A percentile compares a stretch with the other conserved stretches of the same genome.
These are phyloP conservation scores for Bembecia ichneumoniformis DNA, from an alignment of 2,888 invertebrate genomes.

Conservation along the genomic window DNA sequence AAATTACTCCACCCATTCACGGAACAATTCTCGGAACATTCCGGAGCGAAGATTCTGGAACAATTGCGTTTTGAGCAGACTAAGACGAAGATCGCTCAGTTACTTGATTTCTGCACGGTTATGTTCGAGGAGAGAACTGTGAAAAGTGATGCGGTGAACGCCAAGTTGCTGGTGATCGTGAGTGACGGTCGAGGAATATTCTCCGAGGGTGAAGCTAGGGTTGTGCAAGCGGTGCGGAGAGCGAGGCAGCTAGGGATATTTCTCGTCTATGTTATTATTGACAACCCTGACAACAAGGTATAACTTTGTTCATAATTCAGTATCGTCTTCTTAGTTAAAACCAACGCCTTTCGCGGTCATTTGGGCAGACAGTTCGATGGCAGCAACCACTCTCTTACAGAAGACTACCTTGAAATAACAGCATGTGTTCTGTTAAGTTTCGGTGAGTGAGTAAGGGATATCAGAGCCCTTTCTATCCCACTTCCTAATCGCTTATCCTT, in stretches of 20 bases:
- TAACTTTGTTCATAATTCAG: too few species aligned
- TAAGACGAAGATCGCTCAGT: slow-evolving; percentile 87
- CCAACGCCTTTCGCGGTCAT: too few species aligned
- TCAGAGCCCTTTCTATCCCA: too few species aligned
- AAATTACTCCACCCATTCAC: slow-evolving; percentile 89
- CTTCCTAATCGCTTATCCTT: too few species aligned
- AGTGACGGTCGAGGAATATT: slow-evolving; percentile 96
- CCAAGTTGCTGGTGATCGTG: slow-evolving; percentile 91
- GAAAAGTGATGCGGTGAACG: slow-evolving; percentile 73
- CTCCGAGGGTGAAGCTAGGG: slow-evolving; percentile 85
- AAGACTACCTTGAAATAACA: too few species aligned
- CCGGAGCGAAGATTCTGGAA: slow-evolving; percentile 86
- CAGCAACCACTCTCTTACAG: too few species aligned
- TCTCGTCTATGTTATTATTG: slow-evolving; percentile 94
- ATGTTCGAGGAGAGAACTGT: slow-evolving; percentile 57
- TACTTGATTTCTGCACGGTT: slow-evolving; percentile 84
- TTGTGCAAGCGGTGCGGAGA: slow-evolving; percentile 82
- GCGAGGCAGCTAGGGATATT: slow-evolving; percentile 90
- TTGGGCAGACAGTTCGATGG: too few species aligned
- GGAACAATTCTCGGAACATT: slow-evolving; percentile 88
- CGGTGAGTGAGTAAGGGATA: too few species aligned
- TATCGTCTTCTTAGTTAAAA: too few species aligned
- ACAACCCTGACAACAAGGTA: slow-evolving; percentile 92
- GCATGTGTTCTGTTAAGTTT: too few species aligned
- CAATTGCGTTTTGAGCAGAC: slow-evolving; percentile 90